Conservation (phyloP, 2,888 invertebrate species). For the Apamea epomidion region DNA sequence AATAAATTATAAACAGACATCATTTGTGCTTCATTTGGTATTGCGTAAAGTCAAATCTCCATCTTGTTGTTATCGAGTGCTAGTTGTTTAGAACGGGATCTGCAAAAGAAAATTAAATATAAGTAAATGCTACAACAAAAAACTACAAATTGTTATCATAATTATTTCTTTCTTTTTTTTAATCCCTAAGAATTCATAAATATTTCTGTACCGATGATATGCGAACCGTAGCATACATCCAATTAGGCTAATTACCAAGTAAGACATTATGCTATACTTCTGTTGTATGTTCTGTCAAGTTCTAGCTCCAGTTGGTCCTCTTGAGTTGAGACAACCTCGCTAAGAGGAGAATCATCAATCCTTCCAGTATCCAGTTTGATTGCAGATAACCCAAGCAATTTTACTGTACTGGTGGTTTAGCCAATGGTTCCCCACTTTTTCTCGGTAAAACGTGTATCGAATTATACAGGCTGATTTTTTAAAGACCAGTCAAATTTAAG, state of each 20-base stretch:
- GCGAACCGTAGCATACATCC: no score
- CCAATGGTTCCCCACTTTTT: no score
- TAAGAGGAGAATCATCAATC: background rate
- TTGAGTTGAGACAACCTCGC: background rate
- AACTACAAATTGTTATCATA: no score
- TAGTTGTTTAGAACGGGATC: slow-evolving; percentile 54
- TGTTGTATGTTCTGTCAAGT: background rate
- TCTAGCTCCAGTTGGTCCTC: no score
- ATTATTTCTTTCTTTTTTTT: no score
- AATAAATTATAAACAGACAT: slow-evolving; percentile 45
- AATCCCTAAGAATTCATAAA: no score
- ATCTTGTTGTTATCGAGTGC: background rate
- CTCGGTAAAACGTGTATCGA: no score
- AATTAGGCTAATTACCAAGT: no score
- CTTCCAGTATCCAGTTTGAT: background rate
- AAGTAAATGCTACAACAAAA: background rate
- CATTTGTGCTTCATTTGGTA: slow-evolving; percentile 25
- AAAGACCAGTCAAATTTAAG: no score
- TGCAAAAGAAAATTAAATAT: slow-evolving; percentile 46
- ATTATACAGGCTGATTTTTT: no score
- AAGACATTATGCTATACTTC: background rate
- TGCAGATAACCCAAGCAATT: background rate
- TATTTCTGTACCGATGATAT: no score
- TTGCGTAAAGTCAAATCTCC: slow-evolving; percentile 18
- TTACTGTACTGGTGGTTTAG: no score